Evolutionary conservation across 2,797 vertebrate genomes (phyloP).

Genomic region (Nyctalus aviator): DNA sequence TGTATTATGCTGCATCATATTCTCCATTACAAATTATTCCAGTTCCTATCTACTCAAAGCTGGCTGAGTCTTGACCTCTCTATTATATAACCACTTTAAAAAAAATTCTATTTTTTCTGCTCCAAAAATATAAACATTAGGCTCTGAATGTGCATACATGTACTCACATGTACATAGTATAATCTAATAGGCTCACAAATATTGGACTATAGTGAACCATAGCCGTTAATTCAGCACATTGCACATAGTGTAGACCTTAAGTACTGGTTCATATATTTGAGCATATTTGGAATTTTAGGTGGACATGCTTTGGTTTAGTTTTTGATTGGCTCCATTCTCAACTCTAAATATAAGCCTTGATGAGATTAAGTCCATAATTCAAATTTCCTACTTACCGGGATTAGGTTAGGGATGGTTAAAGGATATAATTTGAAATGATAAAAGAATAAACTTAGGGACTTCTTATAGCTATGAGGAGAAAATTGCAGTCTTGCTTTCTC

Average conservation of each 20-base stretch:
- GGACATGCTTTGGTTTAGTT: not conserved
- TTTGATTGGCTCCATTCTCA: not conserved
- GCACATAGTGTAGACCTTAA: rapidly evolving
- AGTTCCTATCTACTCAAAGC: not conserved
- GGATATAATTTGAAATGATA: not conserved
- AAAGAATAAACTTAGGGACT: not conserved
- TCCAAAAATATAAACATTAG: not conserved
- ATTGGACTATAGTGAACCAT: not conserved
- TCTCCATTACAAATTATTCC: not conserved
- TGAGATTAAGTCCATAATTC: not conserved
- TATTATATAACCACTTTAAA: not conserved
- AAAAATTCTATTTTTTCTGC: not conserved
- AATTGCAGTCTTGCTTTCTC: not conserved
- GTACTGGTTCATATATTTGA: not conserved
- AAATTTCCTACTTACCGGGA: not conserved
- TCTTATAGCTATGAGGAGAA: not conserved
- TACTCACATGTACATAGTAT: not conserved
- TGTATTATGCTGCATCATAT: not conserved
- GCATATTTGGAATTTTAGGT: not conserved
- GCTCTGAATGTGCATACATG: not conserved
- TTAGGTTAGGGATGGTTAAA: not conserved
- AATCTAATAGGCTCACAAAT: not conserved
- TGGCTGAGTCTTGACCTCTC: not conserved
- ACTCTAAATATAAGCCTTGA: not conserved
- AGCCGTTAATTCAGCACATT: not conserved